These are phyloP conservation scores for Tetramorium parvispinum DNA, from an alignment of 1,140 invertebrate genomes.

Conservation along the genomic window DNA sequence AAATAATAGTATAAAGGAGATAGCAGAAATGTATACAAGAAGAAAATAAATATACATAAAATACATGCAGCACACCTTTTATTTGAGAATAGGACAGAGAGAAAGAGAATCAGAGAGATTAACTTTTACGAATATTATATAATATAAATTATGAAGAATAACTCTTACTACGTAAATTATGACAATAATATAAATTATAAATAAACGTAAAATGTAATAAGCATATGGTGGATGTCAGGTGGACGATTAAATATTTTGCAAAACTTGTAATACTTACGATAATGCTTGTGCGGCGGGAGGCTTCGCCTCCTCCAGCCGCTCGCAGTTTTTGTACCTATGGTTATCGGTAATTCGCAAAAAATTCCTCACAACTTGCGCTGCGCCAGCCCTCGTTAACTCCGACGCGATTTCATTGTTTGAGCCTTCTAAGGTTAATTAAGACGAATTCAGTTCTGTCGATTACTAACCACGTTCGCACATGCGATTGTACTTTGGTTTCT, in stretches of 20 bases:
- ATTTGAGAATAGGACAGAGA: background rate
- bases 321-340: constrained; percentile 82
- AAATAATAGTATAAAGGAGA: background rate
- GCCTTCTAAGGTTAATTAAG: background rate
- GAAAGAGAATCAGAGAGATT: no score
- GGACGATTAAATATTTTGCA: background rate
- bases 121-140: background rate
- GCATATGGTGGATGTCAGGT: background rate
- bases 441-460: constrained; percentile 5
- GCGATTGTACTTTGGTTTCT: background rate
- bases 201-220: background rate
- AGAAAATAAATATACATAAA: background rate
- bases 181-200: no score
- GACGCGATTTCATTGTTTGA: constrained; percentile 23
- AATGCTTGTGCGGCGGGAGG: constrained; percentile 81
- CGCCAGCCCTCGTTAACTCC: background rate
- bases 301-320: constrained; percentile 82
- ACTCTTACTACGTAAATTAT: background rate
- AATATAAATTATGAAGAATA: constrained; percentile 3
- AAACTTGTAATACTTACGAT: constrained; percentile 76
- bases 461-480: background rate
- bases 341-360: constrained; percentile 69
- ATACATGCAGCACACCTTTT: background rate
- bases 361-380: constrained; percentile 34
- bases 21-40: background rate